Base-by-base conservation (phyloP, 1,140 invertebrate genomes). In the Calliopsis andreniformis region DNA sequence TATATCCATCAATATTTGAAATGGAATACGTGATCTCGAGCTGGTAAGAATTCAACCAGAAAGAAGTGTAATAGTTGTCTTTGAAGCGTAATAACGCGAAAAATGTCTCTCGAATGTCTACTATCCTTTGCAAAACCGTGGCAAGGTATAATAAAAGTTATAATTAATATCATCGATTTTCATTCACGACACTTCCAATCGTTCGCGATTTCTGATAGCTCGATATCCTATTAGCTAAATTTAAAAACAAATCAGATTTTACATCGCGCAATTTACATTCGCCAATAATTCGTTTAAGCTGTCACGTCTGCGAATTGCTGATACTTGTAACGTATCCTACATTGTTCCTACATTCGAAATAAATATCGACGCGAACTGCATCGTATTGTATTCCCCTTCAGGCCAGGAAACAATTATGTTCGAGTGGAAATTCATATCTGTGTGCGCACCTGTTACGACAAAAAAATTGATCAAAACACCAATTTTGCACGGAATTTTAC, bases 131-230 rank as follows among this genome's bases (percentile, higher is more conserved):
- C 32, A 12, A 25, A 25, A 30, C 49, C 49, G 51, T 4, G 2
- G 7, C 4, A 20, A 8, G 0, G n/a, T n/a, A n/a, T 20, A 6
- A 51, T 51, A n/a, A 5, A 62, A 20, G 16, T 23, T 3, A 20
- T 53, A 55, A 73, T 73, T 64, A 73, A 66, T 55, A 59, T 39
- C 20, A n/a, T 20, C 10, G 12, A 47, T 39, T 42, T 55, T n/a
- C 20, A 25, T 39, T 55, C 20, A 25, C 3, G 30, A 51, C 47
- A 16, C 4, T n/a, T n/a, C 4, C 6, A 30, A 14, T 25, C 12
- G 28, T 1, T 2, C 2, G 47, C n/a, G 47, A 20, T n/a, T n/a
- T 7, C 1, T 32, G 8, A 32, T 14, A 55, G 49, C 20, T 51
- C 20, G 0, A 66, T 18, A 14, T 45, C 16, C 8, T 14, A 45